Conservation (phyloP, 2,113 vertebrate species). For the Glaucidium brasilianum region DNA sequence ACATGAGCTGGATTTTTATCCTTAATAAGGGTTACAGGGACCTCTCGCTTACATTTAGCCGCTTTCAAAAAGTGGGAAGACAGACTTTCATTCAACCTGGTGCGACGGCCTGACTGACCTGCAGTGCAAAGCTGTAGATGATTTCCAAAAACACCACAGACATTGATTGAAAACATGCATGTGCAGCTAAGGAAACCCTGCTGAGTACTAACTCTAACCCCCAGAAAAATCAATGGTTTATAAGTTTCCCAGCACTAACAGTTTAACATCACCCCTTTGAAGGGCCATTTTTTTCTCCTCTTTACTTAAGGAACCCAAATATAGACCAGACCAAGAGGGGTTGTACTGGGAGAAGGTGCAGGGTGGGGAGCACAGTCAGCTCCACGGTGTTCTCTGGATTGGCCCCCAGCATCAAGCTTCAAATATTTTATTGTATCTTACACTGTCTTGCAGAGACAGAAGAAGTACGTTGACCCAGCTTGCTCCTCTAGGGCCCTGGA, state of each 20-base stretch:
- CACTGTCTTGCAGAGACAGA: background rate
- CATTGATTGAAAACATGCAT: accelerated
- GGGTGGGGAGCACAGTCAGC: background rate
- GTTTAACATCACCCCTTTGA: background rate
- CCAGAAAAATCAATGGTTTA: background rate
- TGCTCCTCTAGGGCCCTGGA: background rate
- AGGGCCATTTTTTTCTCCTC: background rate
- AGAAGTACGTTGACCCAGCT: background rate
- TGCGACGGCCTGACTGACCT: accelerated
- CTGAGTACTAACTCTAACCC: background rate
- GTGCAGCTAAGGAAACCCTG: background rate
- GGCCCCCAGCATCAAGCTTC: background rate
- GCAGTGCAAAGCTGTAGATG: background rate
- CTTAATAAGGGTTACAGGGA: background rate
- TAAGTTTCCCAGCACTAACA: background rate
- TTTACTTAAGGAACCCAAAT: background rate
- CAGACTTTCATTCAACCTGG: background rate
- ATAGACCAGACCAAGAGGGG: background rate
- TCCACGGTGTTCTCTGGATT: background rate
- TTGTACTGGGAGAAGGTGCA: background rate
- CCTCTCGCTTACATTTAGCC: background rate
- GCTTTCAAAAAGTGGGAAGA: background rate
- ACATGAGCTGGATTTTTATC: background rate
- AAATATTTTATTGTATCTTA: background rate
- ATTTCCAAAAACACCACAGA: background rate